These are phyloP conservation scores for Phaonia tiefii DNA, from an alignment of 2,888 invertebrate species.

Conservation along the genomic window DNA sequence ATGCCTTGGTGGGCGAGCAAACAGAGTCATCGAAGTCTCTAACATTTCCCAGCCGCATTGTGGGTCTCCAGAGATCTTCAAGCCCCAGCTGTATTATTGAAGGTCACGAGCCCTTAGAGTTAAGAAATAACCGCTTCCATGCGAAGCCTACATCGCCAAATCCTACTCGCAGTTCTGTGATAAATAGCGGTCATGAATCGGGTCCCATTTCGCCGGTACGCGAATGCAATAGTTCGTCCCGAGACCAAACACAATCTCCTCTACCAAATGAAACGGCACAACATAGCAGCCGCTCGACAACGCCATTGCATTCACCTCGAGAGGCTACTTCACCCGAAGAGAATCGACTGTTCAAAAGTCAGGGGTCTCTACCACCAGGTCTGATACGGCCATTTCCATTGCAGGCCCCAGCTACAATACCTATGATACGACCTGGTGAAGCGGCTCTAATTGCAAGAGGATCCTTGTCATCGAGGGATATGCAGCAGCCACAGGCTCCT, in stretches of 20 bases:
- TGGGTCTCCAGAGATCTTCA: constrained; percentile 58
- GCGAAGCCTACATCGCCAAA: constrained; percentile 39
- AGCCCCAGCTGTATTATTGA: constrained; percentile 54
- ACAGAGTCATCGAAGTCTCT: constrained; percentile 75
- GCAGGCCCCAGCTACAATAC: constrained; percentile 68
- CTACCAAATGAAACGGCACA: constrained; percentile 40
- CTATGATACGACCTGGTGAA: constrained; percentile 51
- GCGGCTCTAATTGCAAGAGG: neutral
- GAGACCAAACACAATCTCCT: constrained; percentile 67
- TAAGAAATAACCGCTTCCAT: constrained; percentile 68
- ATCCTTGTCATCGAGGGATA: constrained; percentile 26
- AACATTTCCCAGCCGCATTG: constrained; percentile 43
- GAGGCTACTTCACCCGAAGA: constrained; percentile 70
- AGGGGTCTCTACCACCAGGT: constrained; percentile 75
- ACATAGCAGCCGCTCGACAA: constrained; percentile 61
- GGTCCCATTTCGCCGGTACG: constrained; percentile 65
- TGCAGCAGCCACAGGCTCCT: constrained; percentile 49
- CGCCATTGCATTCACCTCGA: constrained; percentile 54
- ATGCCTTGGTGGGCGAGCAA: constrained; percentile 83
- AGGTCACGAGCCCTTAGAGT: constrained; percentile 71
- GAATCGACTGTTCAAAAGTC: constrained; percentile 52
- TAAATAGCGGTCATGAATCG: constrained; percentile 47
- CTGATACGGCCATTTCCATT: constrained; percentile 79
- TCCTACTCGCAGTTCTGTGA: constrained; percentile 59
- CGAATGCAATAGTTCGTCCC: constrained; percentile 65